phyloP scores from a whole-genome alignment of 2,113 vertebrate genomes.

The Kryptolebias marmoratus region DNA sequence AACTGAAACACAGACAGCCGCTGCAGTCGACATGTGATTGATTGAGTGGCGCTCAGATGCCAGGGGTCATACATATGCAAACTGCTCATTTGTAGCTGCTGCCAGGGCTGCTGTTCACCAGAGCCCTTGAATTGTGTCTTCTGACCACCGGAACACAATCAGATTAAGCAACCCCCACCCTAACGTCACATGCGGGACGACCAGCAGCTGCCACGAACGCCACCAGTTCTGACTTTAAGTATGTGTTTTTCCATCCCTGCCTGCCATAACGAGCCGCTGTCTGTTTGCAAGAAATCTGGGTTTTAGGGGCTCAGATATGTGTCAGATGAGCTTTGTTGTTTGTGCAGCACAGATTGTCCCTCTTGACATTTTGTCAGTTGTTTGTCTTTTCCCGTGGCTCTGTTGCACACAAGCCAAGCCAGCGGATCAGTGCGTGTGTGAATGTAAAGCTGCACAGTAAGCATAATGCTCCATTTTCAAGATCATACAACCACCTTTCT shows the following conservation, averaged over 20 bases:
- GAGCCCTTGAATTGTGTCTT: conserved; percentile 60
- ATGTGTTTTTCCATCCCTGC: conserved; percentile 49
- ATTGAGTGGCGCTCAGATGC: conserved; percentile 71
- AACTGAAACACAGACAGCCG: conserved; percentile 21
- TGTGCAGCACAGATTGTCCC: conserved; percentile 38
- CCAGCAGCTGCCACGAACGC: conserved; percentile 65
- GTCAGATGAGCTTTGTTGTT: conserved; percentile 59
- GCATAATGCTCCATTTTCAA: conserved; percentile 22
- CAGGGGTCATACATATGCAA: conserved; percentile 76
- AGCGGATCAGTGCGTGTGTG: conserved; percentile 30
- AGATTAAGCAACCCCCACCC: conserved; percentile 68
- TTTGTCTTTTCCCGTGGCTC: conserved; percentile 32
- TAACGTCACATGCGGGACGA: conserved; percentile 66
- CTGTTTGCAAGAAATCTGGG: conserved; percentile 57
- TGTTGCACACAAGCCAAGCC: conserved; percentile 61
- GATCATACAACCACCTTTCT: conserved; percentile 3
- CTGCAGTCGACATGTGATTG: conserved; percentile 64
- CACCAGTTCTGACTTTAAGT: conserved; percentile 51
- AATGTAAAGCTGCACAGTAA: conserved; percentile 11
- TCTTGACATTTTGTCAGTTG: conserved; percentile 58
- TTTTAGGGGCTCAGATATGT: conserved; percentile 57
- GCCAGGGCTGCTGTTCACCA: conserved; percentile 53
- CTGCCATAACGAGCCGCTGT: conserved; percentile 46
- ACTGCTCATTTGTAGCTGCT: conserved; percentile 77
- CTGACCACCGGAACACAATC: conserved; percentile 74